Evolutionary conservation across 1,140 invertebrate genomes (phyloP).

Genomic region (Lasaia peninsularis): DNA sequence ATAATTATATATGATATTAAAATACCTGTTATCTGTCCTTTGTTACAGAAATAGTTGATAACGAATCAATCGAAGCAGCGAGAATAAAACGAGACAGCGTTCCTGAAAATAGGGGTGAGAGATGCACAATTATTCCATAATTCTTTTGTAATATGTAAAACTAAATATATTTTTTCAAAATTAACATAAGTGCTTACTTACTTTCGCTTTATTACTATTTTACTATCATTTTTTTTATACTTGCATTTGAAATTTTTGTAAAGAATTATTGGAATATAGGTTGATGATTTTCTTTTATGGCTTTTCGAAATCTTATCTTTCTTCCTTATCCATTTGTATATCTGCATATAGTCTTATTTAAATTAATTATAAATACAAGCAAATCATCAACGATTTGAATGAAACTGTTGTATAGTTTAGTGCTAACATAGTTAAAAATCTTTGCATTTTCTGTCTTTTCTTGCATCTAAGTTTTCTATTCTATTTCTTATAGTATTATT

Average conservation of each 20-base stretch:
- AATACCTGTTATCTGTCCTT: constrained; percentile 22
- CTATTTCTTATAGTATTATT: constrained; percentile 63
- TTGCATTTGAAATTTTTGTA: background rate
- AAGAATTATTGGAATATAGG: background rate
- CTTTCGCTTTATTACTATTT: constrained; percentile 19
- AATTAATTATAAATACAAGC: background rate
- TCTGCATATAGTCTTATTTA: background rate
- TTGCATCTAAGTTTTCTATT: constrained; percentile 43
- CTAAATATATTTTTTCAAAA: background rate
- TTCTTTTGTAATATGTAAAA: constrained; percentile 12
- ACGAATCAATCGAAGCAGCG: constrained; percentile 56
- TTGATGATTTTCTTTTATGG: constrained; percentile 13
- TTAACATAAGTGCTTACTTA: constrained; percentile 11
- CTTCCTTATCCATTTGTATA: background rate
- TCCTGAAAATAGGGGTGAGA: constrained; percentile 70
- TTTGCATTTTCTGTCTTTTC: constrained; percentile 34
- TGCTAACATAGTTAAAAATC: constrained; percentile 57
- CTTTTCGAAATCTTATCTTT: background rate
- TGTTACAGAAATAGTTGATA: constrained; percentile 58
- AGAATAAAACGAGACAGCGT: constrained; percentile 67
- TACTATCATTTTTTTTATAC: background rate
- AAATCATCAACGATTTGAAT: constrained; percentile 23
- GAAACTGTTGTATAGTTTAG: constrained; percentile 52
- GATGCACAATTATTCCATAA: background rate
- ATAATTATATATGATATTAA: no score